Evolutionary conservation across 2,797 vertebrate genomes (phyloP).

Genomic region (Lepidocolaptes lacrymiger): DNA sequence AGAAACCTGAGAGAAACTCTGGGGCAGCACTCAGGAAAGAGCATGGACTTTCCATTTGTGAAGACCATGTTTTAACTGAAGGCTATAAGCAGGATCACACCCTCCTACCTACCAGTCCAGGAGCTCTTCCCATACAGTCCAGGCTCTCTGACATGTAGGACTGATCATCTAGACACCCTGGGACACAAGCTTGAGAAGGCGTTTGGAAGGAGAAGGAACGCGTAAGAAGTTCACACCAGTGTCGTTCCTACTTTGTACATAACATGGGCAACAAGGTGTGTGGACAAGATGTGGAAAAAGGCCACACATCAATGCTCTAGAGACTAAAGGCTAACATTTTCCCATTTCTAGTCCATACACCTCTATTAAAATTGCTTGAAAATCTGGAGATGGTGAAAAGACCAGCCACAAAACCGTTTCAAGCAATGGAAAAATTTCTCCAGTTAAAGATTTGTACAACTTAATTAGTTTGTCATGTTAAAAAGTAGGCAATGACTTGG

Average conservation of each 20-base stretch:
- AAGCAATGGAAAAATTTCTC: background rate
- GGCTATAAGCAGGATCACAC: background rate
- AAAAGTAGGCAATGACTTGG: background rate
- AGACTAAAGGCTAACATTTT: background rate
- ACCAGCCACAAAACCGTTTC: background rate
- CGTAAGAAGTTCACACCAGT: background rate
- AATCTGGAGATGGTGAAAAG: background rate
- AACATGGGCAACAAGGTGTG: accelerated
- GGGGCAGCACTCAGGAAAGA: background rate
- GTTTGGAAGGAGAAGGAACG: background rate
- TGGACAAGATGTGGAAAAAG: background rate
- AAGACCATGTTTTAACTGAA: background rate
- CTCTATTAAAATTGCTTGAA: background rate
- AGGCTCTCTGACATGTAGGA: background rate
- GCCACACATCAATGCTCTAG: background rate
- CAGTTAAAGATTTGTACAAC: background rate
- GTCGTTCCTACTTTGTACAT: background rate
- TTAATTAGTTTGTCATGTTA: background rate
- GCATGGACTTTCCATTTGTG: background rate
- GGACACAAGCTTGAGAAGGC: background rate
- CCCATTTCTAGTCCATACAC: background rate
- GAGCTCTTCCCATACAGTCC: background rate
- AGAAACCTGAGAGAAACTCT: background rate
- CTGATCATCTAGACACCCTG: background rate
- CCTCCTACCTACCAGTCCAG: background rate